phyloP scores from a whole-genome alignment of 2,113 vertebrate genomes.

The Paedocypris sp. region DNA sequence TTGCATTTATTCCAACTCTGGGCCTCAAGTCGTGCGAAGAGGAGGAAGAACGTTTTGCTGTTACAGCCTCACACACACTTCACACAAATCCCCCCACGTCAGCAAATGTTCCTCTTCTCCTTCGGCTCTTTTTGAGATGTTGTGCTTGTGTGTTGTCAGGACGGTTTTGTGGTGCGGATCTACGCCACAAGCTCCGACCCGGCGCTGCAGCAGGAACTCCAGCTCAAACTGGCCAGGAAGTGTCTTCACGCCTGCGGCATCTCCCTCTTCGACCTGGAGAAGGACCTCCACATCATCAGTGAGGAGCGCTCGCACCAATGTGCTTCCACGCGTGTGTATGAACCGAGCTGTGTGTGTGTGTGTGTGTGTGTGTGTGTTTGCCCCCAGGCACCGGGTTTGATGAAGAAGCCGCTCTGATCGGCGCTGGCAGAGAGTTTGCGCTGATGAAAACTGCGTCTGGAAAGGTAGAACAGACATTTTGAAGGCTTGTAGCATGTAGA shows the following conservation, averaged over 20 bases:
- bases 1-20: too few relatives aligned
- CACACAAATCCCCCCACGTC: too few relatives aligned
- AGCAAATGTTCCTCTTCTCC: too few relatives aligned
- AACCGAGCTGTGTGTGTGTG: neutral
- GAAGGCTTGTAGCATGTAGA: neutral
- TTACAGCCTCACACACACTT: too few relatives aligned
- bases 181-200: constrained; percentile 91
- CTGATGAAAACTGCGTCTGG: constrained; percentile 95
- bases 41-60: too few relatives aligned
- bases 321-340: neutral
- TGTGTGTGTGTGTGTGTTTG: neutral
- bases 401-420: constrained; percentile 90
- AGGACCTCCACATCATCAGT: constrained; percentile 98
- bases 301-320: constrained; percentile 43
- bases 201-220: constrained; percentile 92
- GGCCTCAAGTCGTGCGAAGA: too few relatives aligned
- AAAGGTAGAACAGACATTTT: constrained; percentile 71
- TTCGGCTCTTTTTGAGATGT: too few relatives aligned
- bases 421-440: constrained; percentile 95
- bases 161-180: constrained; percentile 96
- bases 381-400: constrained; percentile 90
- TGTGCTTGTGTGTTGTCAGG: constrained; percentile 55
- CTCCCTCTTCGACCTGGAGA: constrained; percentile 94
- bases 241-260: constrained; percentile 97
- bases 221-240: constrained; percentile 95